These are phyloP conservation scores for Orussus abietinus DNA, from an alignment of 1,140 invertebrate species.

Conservation along the genomic window DNA sequence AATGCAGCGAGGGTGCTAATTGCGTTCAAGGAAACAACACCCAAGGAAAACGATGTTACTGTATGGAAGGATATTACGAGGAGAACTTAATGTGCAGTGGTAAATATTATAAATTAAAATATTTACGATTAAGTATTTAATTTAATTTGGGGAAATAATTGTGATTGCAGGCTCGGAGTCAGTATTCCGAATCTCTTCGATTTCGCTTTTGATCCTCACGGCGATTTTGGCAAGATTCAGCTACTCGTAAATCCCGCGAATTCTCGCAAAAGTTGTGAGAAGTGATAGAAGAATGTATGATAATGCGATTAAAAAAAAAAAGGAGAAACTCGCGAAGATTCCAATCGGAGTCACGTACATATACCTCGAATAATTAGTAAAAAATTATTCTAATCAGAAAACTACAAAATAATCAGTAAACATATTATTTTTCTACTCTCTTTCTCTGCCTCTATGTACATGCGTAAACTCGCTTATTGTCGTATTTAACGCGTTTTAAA, in stretches of 20 bases:
- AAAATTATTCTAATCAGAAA: too few species aligned
- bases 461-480: too few species aligned
- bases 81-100: slow-evolving; percentile 42
- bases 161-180: slow-evolving; percentile 29
- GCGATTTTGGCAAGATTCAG: slow-evolving; percentile 18
- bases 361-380: too few species aligned
- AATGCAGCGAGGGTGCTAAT: slow-evolving; percentile 46
- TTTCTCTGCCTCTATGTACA: too few species aligned
- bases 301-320: too few species aligned
- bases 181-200: slow-evolving; percentile 18
- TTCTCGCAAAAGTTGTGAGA: too few species aligned
- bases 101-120: slow-evolving; percentile 19
- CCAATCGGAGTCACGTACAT: too few species aligned
- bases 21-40: slow-evolving; percentile 35
- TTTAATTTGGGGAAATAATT: slow-evolving; percentile 8
- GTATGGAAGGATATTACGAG: slow-evolving; percentile 43
- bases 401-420: too few species aligned
- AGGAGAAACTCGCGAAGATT: too few species aligned
- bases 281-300: too few species aligned
- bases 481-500: too few species aligned
- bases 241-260: slow-evolving; percentile 13
- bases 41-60: slow-evolving; percentile 45
- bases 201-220: slow-evolving; percentile 20
- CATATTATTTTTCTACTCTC: too few species aligned
- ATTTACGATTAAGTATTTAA: slow-evolving; percentile 5